Evolutionary conservation across 2,797 vertebrate species (phyloP), one percentile per base, ranked within the genome.

Genomic region (Enteromius viviparus): DNA sequence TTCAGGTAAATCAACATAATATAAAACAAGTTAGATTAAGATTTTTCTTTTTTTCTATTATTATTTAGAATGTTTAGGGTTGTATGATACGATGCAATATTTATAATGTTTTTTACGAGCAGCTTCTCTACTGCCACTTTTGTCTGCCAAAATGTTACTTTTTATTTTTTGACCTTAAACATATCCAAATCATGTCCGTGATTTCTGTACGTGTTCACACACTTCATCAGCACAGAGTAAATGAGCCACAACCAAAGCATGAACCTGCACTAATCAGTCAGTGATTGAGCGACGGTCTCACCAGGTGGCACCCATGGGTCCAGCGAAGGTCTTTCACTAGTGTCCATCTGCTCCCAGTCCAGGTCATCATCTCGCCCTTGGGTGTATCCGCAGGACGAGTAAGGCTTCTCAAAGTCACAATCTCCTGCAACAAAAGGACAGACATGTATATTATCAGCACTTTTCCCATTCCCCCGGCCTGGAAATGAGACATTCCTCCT

Each of bases 231-330:
- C 15, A 2, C 40, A 1, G n/a, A 69, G 37, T 23, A 23, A 70
- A 2, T 7, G 12, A 26, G 40, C 42, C 42, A 70, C 42, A 47
- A 4, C 26, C 40, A 70, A 34, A 68, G 65, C 5, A 6, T n/a
- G 1, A 19, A 65, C 17, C 0, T 9, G 8, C 7, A 66, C 17
- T 37, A 66, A 66, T 21, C 3, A 76, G 72, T 19, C 42, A 85
- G 68, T 19, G 26, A 62, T 62, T 12, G 12, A 69, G 65, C 74
- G 37, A 5, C 37, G 77, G 3, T 34, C 86, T 85, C 89, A 99
- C 98, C 98, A 90, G 96, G 96, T 82, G 97, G 98, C 93, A 98
- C 95, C 96, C 98, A 98, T 1, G 95, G 96, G 89, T 96, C 96
- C 4, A 93, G 93, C 29, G 96, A 92, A 0, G 96, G 91, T 87